Evolutionary conservation across 2,888 invertebrate genomes (phyloP), one percentile per base, ranked within the genome.

Genomic region (Zaprionus obscuricornis): DNA sequence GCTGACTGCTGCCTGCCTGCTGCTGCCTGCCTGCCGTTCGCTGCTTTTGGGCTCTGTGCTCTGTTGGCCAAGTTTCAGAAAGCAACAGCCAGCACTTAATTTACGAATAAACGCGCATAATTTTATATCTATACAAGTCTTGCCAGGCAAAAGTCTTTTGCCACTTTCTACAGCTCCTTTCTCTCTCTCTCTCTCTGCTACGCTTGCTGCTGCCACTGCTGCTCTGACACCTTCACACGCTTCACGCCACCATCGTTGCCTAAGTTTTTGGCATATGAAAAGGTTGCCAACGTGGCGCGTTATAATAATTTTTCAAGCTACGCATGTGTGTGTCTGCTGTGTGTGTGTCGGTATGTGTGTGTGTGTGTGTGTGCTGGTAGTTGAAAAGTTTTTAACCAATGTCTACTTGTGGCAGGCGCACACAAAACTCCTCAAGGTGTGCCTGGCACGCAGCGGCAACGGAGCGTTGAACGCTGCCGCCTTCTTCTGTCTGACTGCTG

Each of bases 61-160:
- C 33, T 36, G 13, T 56, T 37, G 52, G 64, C 50, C 56, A 60
- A 66, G 52, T 65, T 59, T 50, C 27, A 33, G 52, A 66, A 68
- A 78, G 84, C 81, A 77, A 71, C 78, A 79, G 86, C 81, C 81
- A 86, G 84, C 78, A 79, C 81, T 82, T 85, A 82, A 85, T 82
- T 82, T 82, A 83, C 86, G 84, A 79, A 83, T 85, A 81, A 81
- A 83, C 81, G 86, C 84, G 81, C 87, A 82, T 82, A 86, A 82
- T 87, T 82, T 86, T 85, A 75, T 86, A 79, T 79, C 71, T 82
- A 85, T 74, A 85, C 49, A 71, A 66, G 77, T 47, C 60, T 68
- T 52, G 54, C 47, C 51, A 43, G 13, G 31, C 11, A 4, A n/a
- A n/a, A n/a, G 7, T 34, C 4, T 13, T 8, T 6, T 7, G 6